Base-by-base conservation (phyloP, 2,888 invertebrate species). In the Serrognathus titanus region DNA sequence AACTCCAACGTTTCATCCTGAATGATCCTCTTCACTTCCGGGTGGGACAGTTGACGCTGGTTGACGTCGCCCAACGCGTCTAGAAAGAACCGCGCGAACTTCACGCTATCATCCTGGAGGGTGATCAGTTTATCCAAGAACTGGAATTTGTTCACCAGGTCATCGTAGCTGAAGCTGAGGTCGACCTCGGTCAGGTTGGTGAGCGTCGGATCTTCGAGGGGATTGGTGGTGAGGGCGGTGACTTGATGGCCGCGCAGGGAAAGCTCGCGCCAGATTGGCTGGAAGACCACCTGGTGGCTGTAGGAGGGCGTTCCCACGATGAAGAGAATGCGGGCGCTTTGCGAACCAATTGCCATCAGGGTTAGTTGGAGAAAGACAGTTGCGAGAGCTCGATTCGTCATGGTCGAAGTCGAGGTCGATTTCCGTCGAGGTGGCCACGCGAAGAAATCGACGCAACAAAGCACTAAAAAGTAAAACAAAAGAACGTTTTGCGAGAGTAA, bases 271-370 rank as follows among this genome's bases (percentile, higher is more conserved):
- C 79, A 76, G 11, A 82, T 65, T 4, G 75, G 74, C 31, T 75
- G 72, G 69, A 72, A 80, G 1, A 78, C 75, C 0, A 76, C 67
- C 67, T 81, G 81, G 58, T 82, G 82, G 60, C 81, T 82, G 55
- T 76, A 75, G 2, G 79, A 78, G 2, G 82, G 76, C 3, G 75
- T 71, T 11, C 78, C 71, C 39, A 78, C 70, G 0, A 80, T 65
- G 0, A 72, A 77, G 46, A 82, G 66, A 51, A 82, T 81, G 61
- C 72, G 71, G 1, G 78, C 77, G 43, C 24, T 3, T 31, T 31
- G 24, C 24, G 24, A 31, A 31, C 24, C 24, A 31, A 31, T 31
- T 1, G 6, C 7, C 24, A 3, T 7, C 24, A 7, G 7, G 3
- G 24, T 3, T 7, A 31, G 6, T 31, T 31, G 24, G 24, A 31